A percentile compares a stretch with the other conserved stretches of the same genome.
Evolutionary conservation across 2,888 invertebrate genomes (phyloP).

Genomic region (Thysanoteuthis rhombus): DNA sequence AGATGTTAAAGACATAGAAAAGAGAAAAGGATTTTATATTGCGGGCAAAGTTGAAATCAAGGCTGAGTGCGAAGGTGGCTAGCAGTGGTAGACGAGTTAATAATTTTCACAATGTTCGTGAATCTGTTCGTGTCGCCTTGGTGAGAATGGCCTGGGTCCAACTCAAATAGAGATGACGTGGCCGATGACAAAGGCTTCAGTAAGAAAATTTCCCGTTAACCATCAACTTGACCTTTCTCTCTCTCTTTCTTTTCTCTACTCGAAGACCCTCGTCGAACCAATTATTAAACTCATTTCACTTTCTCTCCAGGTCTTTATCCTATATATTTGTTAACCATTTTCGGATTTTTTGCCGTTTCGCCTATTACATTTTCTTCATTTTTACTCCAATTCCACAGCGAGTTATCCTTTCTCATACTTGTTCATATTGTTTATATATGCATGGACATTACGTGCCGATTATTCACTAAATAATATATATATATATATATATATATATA

Average conservation of each 20-base stretch:
- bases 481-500: not conserved
- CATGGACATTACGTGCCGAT: not conserved
- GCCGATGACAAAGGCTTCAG: not conserved
- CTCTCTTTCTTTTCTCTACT: not conserved
- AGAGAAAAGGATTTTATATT: not conserved
- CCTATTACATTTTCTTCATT: not conserved
- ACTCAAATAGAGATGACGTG: not conserved
- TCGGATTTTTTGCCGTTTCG: not conserved
- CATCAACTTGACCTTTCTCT: not conserved
- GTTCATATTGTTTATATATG: not conserved
- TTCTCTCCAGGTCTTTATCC: not conserved
- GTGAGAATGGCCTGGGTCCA: not conserved
- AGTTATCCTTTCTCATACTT: not conserved
- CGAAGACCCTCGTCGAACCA: not conserved
- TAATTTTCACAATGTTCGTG: not conserved
- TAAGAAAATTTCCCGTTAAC: not conserved
- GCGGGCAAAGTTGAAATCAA: not conserved
- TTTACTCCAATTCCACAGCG: not conserved
- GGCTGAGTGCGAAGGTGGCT: not conserved
- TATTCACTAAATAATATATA: not conserved
- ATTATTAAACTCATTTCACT: not conserved
- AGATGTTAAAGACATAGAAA: not conserved
- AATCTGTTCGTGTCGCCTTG: not conserved
- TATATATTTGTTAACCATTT: not conserved
- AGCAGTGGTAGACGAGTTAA: not conserved